Percentiles rank a stretch among this genome's conserved stretches.
Conservation (phyloP, 2,797 vertebrate genomes). For the Euphonia xanthogaster region DNA sequence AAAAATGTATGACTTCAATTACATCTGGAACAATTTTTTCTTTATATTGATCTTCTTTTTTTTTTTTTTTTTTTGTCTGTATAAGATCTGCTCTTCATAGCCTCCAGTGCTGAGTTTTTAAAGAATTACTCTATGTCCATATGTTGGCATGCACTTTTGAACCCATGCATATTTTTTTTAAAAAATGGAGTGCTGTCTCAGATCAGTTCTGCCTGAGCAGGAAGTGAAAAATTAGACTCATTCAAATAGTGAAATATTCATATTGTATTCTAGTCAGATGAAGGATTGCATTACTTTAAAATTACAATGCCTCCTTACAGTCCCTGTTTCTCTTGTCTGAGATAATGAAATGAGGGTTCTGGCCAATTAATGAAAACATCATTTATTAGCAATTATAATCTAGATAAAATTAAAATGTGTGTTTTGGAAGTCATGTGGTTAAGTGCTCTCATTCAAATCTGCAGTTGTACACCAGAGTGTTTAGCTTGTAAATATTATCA, state of each 20-base stretch:
- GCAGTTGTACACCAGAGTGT: not conserved
- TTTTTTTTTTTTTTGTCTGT: conserved; percentile 30
- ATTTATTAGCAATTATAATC: conserved; percentile 52
- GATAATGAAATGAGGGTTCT: conserved; percentile 48
- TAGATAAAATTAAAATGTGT: conserved; percentile 12
- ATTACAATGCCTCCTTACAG: conserved; percentile 16
- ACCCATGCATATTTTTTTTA: conserved; percentile 19
- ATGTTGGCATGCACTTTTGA: conserved; percentile 59
- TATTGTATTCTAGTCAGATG: conserved; percentile 20
- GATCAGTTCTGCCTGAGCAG: conserved; percentile 13
- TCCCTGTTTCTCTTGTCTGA: conserved; percentile 12
- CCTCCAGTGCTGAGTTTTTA: conserved; percentile 66
- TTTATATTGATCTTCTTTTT: conserved; percentile 73
- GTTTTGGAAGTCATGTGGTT: not conserved
- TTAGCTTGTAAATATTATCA: not conserved
- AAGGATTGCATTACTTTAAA: conserved; percentile 47
- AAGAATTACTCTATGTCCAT: conserved; percentile 70
- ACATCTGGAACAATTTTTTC: conserved; percentile 75
- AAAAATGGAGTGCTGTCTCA: not conserved
- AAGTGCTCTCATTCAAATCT: not conserved
- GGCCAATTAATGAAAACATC: conserved; percentile 55
- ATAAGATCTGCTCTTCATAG: conserved; percentile 69
- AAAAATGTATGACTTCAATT: conserved; percentile 83
- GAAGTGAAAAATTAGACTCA: conserved; percentile 1
- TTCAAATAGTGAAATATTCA: conserved; percentile 26